Evolutionary conservation across 1,140 invertebrate species (phyloP).

Genomic region (Sesamia nonagrioides): DNA sequence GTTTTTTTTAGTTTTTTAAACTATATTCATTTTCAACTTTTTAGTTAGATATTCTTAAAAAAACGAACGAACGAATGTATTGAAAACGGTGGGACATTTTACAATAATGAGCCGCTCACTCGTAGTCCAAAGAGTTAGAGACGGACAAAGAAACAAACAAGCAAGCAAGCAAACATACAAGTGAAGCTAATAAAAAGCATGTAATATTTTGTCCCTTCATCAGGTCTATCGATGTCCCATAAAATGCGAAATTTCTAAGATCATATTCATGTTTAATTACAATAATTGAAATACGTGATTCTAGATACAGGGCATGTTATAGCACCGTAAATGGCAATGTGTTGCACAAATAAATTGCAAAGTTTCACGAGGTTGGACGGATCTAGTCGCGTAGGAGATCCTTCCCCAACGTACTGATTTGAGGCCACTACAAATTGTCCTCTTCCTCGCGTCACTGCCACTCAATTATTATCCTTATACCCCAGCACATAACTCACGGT

Average conservation of each 20-base stretch:
- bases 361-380: constrained; percentile 67
- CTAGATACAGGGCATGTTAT: constrained; percentile 9
- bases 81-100: too few relatives aligned
- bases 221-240: not conserved
- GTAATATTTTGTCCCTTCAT: too few relatives aligned
- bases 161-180: too few relatives aligned
- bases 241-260: constrained; percentile 17
- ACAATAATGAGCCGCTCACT: too few relatives aligned
- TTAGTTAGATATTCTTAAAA: too few relatives aligned
- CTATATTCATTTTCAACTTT: too few relatives aligned
- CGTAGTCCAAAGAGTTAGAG: too few relatives aligned
- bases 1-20: too few relatives aligned
- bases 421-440: constrained; percentile 84
- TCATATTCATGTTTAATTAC: too few relatives aligned
- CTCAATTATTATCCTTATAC: constrained; percentile 76
- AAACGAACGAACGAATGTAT: too few relatives aligned
- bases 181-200: too few relatives aligned
- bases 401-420: constrained; percentile 84
- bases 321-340: constrained; percentile 26
- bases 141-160: too few relatives aligned
- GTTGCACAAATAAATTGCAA: constrained; percentile 69
- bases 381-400: constrained; percentile 79
- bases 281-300: constrained; percentile 24
- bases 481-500: constrained; percentile 70
- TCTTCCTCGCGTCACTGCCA: constrained; percentile 74